Base-by-base conservation (phyloP, 2,888 invertebrate species). In the Poecilus cupreus region DNA sequence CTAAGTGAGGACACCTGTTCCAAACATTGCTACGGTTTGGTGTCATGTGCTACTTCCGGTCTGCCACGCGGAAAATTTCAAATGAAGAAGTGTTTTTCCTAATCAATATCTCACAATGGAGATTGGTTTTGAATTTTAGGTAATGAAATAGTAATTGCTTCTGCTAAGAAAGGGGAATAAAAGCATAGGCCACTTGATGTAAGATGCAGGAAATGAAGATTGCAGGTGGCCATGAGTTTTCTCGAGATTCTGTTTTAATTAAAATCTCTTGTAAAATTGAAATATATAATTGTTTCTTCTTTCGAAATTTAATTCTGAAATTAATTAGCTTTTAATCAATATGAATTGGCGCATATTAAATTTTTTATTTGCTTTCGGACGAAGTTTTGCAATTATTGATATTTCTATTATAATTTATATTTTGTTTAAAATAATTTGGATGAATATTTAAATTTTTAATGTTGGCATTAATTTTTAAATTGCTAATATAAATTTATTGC, bases 1-100 rank as follows among this genome's bases (percentile, higher is more conserved):
- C 26, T n/a, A 32, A 60, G 32, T 8, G 10, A 74, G 49, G 64
- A 78, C 78, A 78, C 78, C 78, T 78, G 78, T 78, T 78, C 64
- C 13, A 22, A 60, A 64, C 4, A 32, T 32, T 32, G 8, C 32
- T 5, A 32, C 5, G 37, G 75, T 37, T 39, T 1, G 16, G 37
- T 60, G 32, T 13, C 60, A 54, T 43, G 54, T 54, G 54, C 11
- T 11, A 11, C 11, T 54, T 54, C 22, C 18, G 18, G 8, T 18
- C 0, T 3, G 16, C 8, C 57, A 24, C 6, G 57, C 57, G 22
- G 24, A n/a, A 24, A 57, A 57, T 22, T 13, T 20, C 11, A 24
- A 24, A 57, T 11, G 64, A 68, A 16, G 32, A 16, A 3, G 13
- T 18, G 37, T 37, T 32, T 68, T 32, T 68, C n/a, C 18, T 37